A percentile compares a stretch with the other conserved stretches of the same genome.
phyloP scores from a whole-genome alignment of 2,113 vertebrate genomes.

The Eulemur rufifrons region DNA sequence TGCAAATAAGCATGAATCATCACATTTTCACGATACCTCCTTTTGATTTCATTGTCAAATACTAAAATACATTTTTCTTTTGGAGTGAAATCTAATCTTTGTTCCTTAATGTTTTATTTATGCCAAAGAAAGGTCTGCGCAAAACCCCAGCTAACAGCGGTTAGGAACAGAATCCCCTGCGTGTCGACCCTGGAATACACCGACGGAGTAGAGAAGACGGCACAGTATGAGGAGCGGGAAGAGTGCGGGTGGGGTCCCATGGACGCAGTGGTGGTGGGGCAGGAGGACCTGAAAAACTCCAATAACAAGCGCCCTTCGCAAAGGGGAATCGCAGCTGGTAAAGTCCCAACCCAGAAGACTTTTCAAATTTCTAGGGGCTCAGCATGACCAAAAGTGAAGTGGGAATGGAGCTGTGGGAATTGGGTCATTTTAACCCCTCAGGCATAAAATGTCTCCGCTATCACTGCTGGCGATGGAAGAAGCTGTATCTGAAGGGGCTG shows the following conservation, averaged over 20 bases:
- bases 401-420: not conserved
- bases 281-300: not conserved
- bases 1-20: not conserved
- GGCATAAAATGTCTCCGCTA: not conserved
- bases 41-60: not conserved
- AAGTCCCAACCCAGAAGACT: not conserved
- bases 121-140: not conserved
- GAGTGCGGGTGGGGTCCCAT: too few relatives aligned
- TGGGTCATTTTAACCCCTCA: not conserved
- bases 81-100: not conserved
- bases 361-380: not conserved
- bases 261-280: fast-evolving
- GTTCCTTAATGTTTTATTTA: not conserved
- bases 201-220: not conserved
- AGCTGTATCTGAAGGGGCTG: too few relatives aligned
- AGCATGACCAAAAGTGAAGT: not conserved
- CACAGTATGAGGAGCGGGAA: not conserved
- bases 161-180: not conserved
- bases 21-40: not conserved
- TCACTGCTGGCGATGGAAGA: not conserved
- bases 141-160: not conserved
- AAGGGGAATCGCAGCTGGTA: not conserved
- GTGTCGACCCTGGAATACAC: not conserved
- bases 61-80: not conserved
- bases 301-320: not conserved